A percentile compares a stretch with the other conserved stretches of the same genome.
These are phyloP conservation scores for Melanostoma scalare DNA, from an alignment of 2,888 invertebrate genomes.

Conservation along the genomic window DNA sequence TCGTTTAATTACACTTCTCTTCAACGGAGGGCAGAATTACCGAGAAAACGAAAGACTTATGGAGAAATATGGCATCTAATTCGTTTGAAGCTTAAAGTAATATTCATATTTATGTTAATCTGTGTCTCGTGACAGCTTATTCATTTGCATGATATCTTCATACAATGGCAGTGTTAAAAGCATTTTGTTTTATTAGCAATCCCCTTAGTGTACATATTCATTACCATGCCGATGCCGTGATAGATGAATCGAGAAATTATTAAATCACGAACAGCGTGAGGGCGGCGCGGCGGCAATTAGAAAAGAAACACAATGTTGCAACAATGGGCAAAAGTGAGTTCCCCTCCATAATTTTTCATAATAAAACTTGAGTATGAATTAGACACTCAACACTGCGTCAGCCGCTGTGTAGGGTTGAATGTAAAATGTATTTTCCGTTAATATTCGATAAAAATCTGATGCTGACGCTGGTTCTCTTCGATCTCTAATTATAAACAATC, in stretches of 20 bases:
- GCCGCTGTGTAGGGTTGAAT: constrained; percentile 1
- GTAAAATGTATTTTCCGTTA: constrained; percentile 33
- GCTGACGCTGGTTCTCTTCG: constrained; percentile 14
- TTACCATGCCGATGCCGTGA: constrained; percentile 28
- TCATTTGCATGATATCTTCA: no score
- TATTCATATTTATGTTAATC: no score
- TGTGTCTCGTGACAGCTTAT: no score
- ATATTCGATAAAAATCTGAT: constrained; percentile 44
- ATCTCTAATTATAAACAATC: constrained; percentile 39
- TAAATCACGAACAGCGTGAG: constrained; percentile 45
- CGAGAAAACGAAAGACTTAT: no score
- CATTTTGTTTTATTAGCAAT: not conserved
- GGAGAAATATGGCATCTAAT: no score
- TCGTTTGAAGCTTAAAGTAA: no score
- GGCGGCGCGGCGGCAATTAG: constrained; percentile 40
- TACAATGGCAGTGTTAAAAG: not conserved
- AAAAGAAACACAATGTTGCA: constrained; percentile 53
- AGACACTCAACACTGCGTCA: not conserved
- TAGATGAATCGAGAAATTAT: constrained; percentile 37
- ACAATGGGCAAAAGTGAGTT: not conserved
- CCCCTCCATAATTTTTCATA: no score
- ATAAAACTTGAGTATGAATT: not conserved
- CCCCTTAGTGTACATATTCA: constrained; percentile 17
- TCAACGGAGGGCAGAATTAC: no score
- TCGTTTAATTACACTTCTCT: no score